Evolutionary conservation across 2,113 vertebrate genomes (phyloP).

Genomic region (Nothoprocta pentlandii): DNA sequence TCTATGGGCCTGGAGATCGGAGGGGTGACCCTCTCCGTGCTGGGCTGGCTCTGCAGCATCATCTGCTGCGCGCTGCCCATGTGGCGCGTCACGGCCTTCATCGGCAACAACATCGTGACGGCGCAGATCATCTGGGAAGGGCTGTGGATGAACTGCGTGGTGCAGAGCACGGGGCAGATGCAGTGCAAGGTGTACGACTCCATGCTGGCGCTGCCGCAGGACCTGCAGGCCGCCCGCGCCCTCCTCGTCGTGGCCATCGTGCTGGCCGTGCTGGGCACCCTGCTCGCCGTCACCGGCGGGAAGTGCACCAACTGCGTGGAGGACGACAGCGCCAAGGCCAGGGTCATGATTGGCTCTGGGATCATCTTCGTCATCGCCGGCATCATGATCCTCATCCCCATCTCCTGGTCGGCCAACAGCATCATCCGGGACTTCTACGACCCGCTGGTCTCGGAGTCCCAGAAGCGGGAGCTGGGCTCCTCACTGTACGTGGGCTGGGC

Average conservation of each 20-base stretch:
- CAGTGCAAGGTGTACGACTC: slow-evolving; percentile 88
- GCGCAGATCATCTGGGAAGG: slow-evolving; percentile 87
- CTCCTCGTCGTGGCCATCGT: slow-evolving; percentile 88
- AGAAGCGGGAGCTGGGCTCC: slow-evolving; percentile 90
- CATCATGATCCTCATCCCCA: slow-evolving; percentile 86
- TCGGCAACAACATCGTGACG: slow-evolving; percentile 91
- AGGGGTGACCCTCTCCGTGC: slow-evolving; percentile 81
- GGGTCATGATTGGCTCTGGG: slow-evolving; percentile 86
- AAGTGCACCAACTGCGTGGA: slow-evolving; percentile 91
- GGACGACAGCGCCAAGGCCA: slow-evolving; percentile 86
- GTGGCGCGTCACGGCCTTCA: slow-evolving; percentile 91
- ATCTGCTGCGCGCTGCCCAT: slow-evolving; percentile 88
- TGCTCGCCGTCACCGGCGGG: too few relatives aligned
- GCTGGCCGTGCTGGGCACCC: slow-evolving; percentile 82
- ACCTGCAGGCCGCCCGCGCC: slow-evolving; percentile 90
- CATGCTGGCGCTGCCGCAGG: slow-evolving; percentile 83
- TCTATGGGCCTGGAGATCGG: slow-evolving; percentile 91
- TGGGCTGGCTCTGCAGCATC: slow-evolving; percentile 89
- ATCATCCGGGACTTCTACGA: slow-evolving; percentile 92
- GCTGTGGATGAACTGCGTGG: slow-evolving; percentile 88
- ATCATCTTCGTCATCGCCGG: slow-evolving; percentile 88
- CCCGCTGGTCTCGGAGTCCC: too few relatives aligned
- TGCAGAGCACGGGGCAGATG: slow-evolving; percentile 88
- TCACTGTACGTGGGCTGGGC: slow-evolving; percentile 94
- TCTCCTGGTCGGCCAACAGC: slow-evolving; percentile 90